These are phyloP conservation scores for Caenorhabditis inopinata DNA, from an alignment of 1,140 invertebrate species.

Conservation along the genomic window DNA sequence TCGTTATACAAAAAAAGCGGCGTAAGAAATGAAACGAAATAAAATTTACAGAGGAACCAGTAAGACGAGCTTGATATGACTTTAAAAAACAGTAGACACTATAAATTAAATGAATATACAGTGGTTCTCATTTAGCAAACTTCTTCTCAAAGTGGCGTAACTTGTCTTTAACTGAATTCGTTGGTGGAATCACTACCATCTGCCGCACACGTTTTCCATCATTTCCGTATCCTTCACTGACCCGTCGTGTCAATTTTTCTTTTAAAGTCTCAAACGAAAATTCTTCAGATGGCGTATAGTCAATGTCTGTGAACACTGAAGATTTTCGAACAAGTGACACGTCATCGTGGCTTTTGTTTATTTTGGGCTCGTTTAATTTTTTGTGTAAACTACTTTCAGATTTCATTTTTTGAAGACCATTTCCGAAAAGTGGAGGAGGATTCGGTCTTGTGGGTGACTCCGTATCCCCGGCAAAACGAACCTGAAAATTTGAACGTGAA, in stretches of 20 bases:
- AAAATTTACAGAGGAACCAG: neutral
- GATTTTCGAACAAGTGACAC: conserved; percentile 6
- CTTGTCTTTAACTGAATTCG: conserved; percentile 39
- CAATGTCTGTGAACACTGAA: neutral
- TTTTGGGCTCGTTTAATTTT: neutral
- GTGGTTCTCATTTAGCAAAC: neutral
- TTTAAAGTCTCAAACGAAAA: conserved; percentile 36
- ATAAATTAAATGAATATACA: neutral
- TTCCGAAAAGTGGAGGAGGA: neutral
- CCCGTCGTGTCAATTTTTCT: conserved; percentile 22
- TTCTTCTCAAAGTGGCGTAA: conserved; percentile 35
- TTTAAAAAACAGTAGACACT: neutral
- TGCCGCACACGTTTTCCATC: neutral
- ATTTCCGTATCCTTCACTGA: neutral
- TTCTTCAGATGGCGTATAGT: neutral
- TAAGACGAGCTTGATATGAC: neutral
- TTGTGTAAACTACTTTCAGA: conserved; percentile 35
- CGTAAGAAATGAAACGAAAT: neutral
- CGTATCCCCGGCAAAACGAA: conserved; percentile 23
- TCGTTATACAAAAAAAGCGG: neutral
- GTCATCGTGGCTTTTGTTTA: neutral
- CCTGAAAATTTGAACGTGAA: neutral
- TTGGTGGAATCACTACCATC: conserved; percentile 16
- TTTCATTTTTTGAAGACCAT: conserved; percentile 38
- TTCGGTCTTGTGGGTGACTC: neutral